These are phyloP conservation scores for Hiodon tergisus DNA, from an alignment of 2,113 vertebrate genomes.

Conservation along the genomic window DNA sequence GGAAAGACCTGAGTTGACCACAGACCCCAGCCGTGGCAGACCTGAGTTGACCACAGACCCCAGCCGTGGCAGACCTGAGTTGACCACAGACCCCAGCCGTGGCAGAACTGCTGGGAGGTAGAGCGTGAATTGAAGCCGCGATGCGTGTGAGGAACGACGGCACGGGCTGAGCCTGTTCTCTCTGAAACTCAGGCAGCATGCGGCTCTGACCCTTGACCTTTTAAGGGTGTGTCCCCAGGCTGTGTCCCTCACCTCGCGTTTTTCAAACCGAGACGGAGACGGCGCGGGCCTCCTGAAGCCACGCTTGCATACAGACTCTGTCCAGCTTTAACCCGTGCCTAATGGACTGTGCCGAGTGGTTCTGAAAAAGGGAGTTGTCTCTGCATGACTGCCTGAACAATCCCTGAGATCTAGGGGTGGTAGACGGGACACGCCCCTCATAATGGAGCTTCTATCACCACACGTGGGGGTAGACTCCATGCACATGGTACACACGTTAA, in stretches of 20 bases:
- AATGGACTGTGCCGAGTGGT: neutral
- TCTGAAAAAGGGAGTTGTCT: neutral
- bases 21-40: neutral
- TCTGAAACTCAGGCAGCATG: neutral
- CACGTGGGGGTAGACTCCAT: neutral
- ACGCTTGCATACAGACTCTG: too few species aligned
- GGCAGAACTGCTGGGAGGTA: neutral
- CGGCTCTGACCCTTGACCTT: neutral
- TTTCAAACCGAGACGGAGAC: neutral
- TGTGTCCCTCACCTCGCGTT: neutral
- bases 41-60: neutral
- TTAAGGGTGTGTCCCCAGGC: neutral
- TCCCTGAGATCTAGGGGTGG: neutral
- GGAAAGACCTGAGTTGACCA: neutral
- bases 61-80: neutral
- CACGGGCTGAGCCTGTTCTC: neutral
- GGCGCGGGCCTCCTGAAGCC: too few species aligned
- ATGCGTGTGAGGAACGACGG: neutral
- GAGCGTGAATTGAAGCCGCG: neutral
- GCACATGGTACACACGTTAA: neutral
- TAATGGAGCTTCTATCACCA: neutral
- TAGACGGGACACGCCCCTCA: neutral
- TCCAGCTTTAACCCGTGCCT: neutral
- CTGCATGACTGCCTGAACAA: neutral
- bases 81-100: neutral